Conservation (phyloP, 2,113 vertebrate species). For the Nestor notabilis region DNA sequence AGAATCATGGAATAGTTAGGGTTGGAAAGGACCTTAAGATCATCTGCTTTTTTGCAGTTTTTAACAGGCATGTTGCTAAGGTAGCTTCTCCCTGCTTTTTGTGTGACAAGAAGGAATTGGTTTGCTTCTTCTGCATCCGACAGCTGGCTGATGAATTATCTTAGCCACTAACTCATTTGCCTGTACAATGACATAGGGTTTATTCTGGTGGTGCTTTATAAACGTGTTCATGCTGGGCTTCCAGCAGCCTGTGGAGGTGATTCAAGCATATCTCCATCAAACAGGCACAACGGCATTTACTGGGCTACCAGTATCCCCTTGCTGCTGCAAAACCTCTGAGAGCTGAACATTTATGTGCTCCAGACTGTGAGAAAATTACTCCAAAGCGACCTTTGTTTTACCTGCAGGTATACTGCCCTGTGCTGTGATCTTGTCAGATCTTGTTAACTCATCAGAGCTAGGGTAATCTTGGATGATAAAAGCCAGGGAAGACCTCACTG, state of each 20-base stretch:
- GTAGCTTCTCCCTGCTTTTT: neutral
- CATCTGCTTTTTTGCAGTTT: too few species aligned
- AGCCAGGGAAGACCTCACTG: constrained; percentile 27
- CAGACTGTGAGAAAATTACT: constrained; percentile 53
- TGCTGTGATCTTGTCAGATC: constrained; percentile 60
- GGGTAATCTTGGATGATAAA: constrained; percentile 36
- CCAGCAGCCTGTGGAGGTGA: neutral
- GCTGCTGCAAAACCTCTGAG: neutral
- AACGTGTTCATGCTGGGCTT: neutral
- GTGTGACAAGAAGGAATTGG: neutral
- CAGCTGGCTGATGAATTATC: neutral
- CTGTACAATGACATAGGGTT: neutral
- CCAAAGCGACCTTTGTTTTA: constrained; percentile 42
- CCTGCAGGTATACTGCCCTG: constrained; percentile 47
- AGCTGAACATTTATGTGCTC: neutral
- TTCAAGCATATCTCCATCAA: neutral
- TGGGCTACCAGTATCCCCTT: neutral
- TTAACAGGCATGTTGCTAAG: neutral
- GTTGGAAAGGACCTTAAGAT: too few species aligned
- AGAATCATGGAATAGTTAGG: too few species aligned
- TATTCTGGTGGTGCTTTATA: neutral
- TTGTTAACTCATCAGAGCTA: constrained; percentile 38
- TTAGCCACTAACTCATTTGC: neutral
- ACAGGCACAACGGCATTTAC: neutral
- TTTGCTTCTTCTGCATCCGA: neutral